Evolutionary conservation across 30 jellyfish, hydroid and myxozoan species (phyloP).

Genomic region (Sanderia malayensis): DNA sequence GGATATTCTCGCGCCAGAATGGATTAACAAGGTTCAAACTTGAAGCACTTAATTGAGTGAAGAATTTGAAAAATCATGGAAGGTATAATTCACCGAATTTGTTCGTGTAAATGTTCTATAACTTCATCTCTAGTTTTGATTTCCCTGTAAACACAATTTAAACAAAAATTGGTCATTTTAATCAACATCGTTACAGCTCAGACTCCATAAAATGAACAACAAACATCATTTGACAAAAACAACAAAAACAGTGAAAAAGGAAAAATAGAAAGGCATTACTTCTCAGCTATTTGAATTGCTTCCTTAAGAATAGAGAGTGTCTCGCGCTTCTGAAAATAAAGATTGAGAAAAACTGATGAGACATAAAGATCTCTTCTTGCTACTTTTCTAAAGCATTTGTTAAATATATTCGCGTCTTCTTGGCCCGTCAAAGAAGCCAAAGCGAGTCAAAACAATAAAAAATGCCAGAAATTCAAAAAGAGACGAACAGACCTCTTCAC

Average conservation of each 20-base stretch:
- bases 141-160: conserved; percentile 73
- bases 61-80: too few relatives aligned
- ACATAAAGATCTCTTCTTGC: too few relatives aligned
- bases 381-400: too few relatives aligned
- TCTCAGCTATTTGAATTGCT: conserved; percentile 89
- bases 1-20: background rate
- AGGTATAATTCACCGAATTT: conserved; percentile 50
- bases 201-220: too few relatives aligned
- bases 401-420: too few relatives aligned
- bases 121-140: conserved; percentile 89
- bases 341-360: too few relatives aligned
- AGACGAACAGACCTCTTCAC: conserved; percentile 58
- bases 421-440: too few relatives aligned
- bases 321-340: conserved; percentile 23
- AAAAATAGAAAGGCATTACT: conserved; percentile 27
- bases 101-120: conserved; percentile 76
- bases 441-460: too few relatives aligned
- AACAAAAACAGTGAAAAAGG: background rate
- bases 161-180: too few relatives aligned
- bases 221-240: too few relatives aligned
- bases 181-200: too few relatives aligned
- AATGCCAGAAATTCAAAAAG: too few relatives aligned
- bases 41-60: background rate
- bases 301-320: conserved; percentile 69
- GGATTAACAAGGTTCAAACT: background rate